Conservation (phyloP, 2,113 vertebrate species). For the Erythrolamprus reginae region DNA sequence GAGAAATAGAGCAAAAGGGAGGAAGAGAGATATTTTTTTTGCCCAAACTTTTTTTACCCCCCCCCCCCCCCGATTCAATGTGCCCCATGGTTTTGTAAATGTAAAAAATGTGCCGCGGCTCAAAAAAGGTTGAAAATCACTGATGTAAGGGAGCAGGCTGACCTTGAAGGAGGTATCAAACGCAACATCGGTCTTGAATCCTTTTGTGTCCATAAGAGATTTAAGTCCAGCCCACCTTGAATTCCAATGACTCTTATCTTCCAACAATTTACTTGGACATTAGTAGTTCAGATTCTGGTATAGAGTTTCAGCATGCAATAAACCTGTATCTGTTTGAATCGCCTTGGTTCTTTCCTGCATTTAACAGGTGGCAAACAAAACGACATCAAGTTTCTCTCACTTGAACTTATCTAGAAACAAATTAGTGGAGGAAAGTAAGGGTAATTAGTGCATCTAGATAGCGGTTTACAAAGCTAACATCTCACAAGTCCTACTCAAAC, state of each 20-base stretch:
- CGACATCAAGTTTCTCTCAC: background rate
- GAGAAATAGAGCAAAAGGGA: too few relatives aligned
- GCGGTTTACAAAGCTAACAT: background rate
- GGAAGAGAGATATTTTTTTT: too few relatives aligned
- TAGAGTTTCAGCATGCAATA: background rate
- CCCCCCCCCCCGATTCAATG: too few relatives aligned
- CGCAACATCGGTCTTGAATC: background rate
- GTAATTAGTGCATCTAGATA: background rate
- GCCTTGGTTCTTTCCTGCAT: background rate
- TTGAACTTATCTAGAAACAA: background rate
- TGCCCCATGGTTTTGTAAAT: too few relatives aligned
- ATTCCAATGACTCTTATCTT: background rate
- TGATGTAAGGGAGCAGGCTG: background rate
- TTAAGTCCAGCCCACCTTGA: background rate
- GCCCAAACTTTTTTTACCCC: too few relatives aligned
- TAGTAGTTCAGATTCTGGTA: background rate
- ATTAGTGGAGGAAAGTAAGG: background rate
- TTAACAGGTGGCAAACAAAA: background rate
- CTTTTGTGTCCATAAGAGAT: background rate
- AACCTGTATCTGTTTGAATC: background rate
- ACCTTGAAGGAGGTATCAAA: background rate
- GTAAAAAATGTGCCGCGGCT: too few relatives aligned
- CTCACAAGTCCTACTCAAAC: background rate
- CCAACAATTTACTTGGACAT: background rate
- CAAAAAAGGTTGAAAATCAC: too few relatives aligned